Conservation (phyloP, 2,797 vertebrate species). For the Enteromius unitaeniatus region DNA sequence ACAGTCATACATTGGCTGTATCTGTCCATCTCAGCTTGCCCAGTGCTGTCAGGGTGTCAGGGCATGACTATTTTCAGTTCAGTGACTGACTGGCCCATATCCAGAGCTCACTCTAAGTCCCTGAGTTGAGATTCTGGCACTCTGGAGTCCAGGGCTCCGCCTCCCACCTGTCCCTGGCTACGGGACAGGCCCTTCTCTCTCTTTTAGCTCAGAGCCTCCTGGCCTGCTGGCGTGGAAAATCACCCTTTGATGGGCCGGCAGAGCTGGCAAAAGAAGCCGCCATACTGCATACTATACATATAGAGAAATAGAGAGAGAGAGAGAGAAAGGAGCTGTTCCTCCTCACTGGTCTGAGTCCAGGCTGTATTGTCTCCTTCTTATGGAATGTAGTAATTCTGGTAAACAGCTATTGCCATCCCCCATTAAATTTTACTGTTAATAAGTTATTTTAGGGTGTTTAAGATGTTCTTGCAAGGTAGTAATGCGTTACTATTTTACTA, state of each 20-base stretch:
- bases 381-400: constrained; percentile 55
- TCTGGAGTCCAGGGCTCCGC: constrained; percentile 50
- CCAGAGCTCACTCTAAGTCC: constrained; percentile 64
- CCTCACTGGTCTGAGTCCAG: constrained; percentile 23
- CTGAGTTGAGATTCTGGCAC: constrained; percentile 75
- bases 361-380: constrained; percentile 40
- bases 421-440: constrained; percentile 35
- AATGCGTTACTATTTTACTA: constrained; percentile 14
- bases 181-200: constrained; percentile 63
- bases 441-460: constrained; percentile 37
- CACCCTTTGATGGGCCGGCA: constrained; percentile 82
- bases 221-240: constrained; percentile 80
- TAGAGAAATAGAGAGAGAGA: constrained; percentile 64
- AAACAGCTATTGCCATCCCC: constrained; percentile 40
- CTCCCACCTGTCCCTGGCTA: constrained; percentile 64
- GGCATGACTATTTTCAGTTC: constrained; percentile 78
- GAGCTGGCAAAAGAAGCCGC: constrained; percentile 65
- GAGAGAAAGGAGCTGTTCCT: constrained; percentile 17
- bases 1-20: constrained; percentile 43
- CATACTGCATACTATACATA: constrained; percentile 64
- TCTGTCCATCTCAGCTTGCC: constrained; percentile 35
- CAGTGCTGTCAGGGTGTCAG: constrained; percentile 59
- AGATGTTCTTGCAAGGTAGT: constrained; percentile 18
- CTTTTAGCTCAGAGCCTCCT: constrained; percentile 72
- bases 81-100: constrained; percentile 76